phyloP scores from a whole-genome alignment of 2,797 vertebrate genomes.

The Cyprinella venusta region DNA sequence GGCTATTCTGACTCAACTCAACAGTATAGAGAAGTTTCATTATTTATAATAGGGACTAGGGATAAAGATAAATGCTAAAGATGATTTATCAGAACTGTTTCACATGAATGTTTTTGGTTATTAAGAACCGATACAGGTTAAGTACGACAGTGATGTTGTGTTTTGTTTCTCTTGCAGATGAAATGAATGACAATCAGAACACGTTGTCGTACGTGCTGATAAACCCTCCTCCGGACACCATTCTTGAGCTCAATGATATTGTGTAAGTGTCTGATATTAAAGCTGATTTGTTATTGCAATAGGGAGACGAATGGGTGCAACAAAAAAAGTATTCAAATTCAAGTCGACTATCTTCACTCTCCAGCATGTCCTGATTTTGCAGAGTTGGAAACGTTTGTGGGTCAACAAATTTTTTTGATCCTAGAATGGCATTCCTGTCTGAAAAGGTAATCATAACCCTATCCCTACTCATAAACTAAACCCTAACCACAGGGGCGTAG shows the following conservation, averaged over 20 bases:
- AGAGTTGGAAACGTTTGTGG: neutral
- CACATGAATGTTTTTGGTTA: constrained; percentile 9
- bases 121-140: constrained; percentile 7
- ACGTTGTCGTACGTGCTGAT: constrained; percentile 97
- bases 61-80: constrained; percentile 1
- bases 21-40: constrained; percentile 29
- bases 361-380: neutral
- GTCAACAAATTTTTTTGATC: neutral
- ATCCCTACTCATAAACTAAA: neutral
- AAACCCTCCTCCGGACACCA: constrained; percentile 94
- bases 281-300: neutral
- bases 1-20: constrained; percentile 1
- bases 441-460: neutral
- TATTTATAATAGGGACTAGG: constrained; percentile 4
- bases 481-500: too few species aligned
- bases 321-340: neutral
- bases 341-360: neutral
- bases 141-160: constrained; percentile 38
- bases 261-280: constrained; percentile 80
- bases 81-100: neutral
- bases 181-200: constrained; percentile 99
- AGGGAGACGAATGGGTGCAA: neutral
- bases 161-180: constrained; percentile 79
- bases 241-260: constrained; percentile 93
- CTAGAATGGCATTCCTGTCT: neutral